Percentiles rank a stretch among this genome's conserved stretches.
These are phyloP conservation scores for Chironomus tepperi DNA, from an alignment of 1,140 invertebrate species.

Conservation along the genomic window DNA sequence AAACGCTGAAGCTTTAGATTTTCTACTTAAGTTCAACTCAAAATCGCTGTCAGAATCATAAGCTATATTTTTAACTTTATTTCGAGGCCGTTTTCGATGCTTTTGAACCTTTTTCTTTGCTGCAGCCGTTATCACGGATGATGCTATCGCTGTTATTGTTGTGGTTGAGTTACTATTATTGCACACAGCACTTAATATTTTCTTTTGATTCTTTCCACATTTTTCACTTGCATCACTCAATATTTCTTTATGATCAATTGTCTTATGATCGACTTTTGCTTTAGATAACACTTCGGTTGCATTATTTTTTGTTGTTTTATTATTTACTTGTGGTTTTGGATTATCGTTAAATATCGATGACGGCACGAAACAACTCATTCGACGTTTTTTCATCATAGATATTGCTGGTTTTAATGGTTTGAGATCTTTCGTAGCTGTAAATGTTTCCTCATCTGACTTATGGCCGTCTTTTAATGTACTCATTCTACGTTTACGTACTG, in stretches of 20 bases:
- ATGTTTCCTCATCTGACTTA: slow-evolving; percentile 1
- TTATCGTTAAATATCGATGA: not conserved
- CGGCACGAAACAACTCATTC: slow-evolving; percentile 1
- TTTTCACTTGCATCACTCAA: not conserved
- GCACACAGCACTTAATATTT: slow-evolving; percentile 1
- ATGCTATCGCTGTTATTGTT: not conserved
- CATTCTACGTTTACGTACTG: not conserved
- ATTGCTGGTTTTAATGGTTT: not conserved
- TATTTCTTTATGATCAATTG: not conserved
- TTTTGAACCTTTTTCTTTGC: not conserved
- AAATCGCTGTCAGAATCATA: slow-evolving; percentile 17
- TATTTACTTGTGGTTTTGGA: not conserved
- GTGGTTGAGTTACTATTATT: not conserved
- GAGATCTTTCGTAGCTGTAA: not conserved
- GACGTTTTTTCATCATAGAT: not conserved
- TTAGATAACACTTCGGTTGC: not conserved
- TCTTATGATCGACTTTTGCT: not conserved
- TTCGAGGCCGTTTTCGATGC: slow-evolving; percentile 19
- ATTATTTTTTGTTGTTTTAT: not conserved
- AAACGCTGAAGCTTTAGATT: not conserved
- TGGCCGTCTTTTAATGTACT: slow-evolving; percentile 1
- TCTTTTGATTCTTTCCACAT: not conserved
- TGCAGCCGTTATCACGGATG: not conserved
- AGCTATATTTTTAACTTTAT: slow-evolving; percentile 16
- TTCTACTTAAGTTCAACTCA: slow-evolving; percentile 1